These are phyloP conservation scores for Cynodonichthys magdalenae DNA, from an alignment of 2,797 vertebrate genomes.

Conservation along the genomic window DNA sequence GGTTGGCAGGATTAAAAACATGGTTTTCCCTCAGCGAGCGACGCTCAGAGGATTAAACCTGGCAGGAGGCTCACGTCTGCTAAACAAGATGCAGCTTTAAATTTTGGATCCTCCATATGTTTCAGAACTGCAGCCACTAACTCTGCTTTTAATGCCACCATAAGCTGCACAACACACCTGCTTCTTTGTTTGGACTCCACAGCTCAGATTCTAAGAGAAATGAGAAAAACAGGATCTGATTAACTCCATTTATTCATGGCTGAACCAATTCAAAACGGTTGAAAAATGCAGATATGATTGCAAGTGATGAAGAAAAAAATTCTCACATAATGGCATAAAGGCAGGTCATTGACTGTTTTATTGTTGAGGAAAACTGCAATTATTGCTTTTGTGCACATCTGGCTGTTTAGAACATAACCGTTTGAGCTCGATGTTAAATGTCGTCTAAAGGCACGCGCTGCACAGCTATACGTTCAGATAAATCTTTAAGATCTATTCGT, in stretches of 20 bases:
- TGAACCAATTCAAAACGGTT: too few species aligned
- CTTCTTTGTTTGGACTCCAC: conserved; percentile 29
- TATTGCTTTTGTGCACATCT: background rate
- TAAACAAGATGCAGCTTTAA: conserved; percentile 57
- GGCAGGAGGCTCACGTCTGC: conserved; percentile 57
- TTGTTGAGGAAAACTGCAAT: background rate
- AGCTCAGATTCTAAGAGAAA: conserved; percentile 45
- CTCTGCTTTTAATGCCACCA: conserved; percentile 1
- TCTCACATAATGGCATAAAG: conserved; percentile 24
- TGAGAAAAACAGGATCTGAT: conserved; percentile 52
- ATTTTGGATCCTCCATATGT: conserved; percentile 17
- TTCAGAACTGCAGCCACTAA: background rate
- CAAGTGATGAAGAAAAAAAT: background rate
- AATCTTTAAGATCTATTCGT: background rate
- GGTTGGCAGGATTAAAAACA: conserved; percentile 63
- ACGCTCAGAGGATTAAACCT: conserved; percentile 62
- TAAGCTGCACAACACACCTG: conserved; percentile 34
- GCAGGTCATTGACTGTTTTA: conserved; percentile 1
- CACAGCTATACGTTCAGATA: background rate
- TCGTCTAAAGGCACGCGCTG: background rate
- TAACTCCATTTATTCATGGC: conserved; percentile 37
- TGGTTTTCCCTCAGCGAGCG: conserved; percentile 45
- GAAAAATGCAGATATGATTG: too few species aligned
- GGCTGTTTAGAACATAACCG: background rate
- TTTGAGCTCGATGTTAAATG: background rate